Percentiles rank a stretch among this genome's conserved stretches.
phyloP scores from a whole-genome alignment of 2,888 invertebrate genomes.

The Scotopteryx bipunctaria region DNA sequence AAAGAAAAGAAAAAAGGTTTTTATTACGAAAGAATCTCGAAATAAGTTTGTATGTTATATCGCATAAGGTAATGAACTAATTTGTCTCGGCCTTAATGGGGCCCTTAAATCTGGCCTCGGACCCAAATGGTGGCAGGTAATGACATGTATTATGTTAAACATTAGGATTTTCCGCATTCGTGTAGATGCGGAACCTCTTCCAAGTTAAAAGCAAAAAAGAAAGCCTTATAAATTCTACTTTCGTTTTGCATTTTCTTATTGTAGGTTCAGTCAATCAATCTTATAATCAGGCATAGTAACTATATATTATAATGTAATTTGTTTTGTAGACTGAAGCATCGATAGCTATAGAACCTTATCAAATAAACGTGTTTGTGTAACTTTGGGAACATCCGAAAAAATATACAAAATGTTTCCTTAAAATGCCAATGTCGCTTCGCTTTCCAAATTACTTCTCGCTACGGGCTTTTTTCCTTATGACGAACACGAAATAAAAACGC shows the following conservation, averaged over 20 bases:
- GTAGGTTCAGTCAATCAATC: too few relatives aligned
- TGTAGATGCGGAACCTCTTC: constrained; percentile 7
- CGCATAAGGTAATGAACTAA: constrained; percentile 59
- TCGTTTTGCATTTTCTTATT: too few relatives aligned
- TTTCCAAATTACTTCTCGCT: constrained; percentile 17
- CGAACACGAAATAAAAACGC: constrained; percentile 18
- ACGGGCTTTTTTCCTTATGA: constrained; percentile 7
- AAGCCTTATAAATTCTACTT: too few relatives aligned
- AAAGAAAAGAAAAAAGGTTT: too few relatives aligned
- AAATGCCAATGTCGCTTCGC: constrained; percentile 10
- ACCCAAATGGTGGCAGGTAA: constrained; percentile 48
- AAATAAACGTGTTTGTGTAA: neutral
- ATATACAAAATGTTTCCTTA: neutral
- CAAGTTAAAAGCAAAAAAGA: too few relatives aligned
- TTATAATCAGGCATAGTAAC: too few relatives aligned
- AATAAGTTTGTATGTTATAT: constrained; percentile 43
- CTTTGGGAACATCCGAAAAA: neutral
- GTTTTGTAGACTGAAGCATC: too few relatives aligned
- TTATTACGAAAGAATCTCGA: constrained; percentile 19
- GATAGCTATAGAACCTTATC: too few relatives aligned
- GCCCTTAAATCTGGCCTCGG: constrained; percentile 50
- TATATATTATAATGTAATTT: too few relatives aligned
- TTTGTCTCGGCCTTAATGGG: constrained; percentile 56
- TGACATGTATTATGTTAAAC: constrained; percentile 36
- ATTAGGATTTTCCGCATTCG: constrained; percentile 16